Evolutionary conservation across 2,113 vertebrate genomes (phyloP).

Genomic region (Cheilinus undulatus): DNA sequence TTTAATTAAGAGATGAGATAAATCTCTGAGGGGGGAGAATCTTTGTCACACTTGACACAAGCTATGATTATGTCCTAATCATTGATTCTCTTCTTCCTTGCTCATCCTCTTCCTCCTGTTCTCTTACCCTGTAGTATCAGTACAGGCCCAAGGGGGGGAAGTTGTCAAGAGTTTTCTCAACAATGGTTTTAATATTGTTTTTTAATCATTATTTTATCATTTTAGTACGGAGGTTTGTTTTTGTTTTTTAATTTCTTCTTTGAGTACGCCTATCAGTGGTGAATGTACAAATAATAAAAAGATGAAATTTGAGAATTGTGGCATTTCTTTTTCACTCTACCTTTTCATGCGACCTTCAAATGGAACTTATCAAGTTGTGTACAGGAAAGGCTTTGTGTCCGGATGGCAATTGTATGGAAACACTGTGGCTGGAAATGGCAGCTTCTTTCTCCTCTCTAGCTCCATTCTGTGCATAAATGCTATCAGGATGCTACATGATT

Average conservation of each 20-base stretch:
- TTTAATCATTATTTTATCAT: conserved; percentile 81
- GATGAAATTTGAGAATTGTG: conserved; percentile 76
- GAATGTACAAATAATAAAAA: conserved; percentile 89
- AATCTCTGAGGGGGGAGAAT: conserved; percentile 47
- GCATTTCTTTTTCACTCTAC: conserved; percentile 12
- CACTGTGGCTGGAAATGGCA: too few species aligned
- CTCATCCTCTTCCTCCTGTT: conserved; percentile 42
- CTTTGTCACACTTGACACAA: conserved; percentile 49
- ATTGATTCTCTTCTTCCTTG: conserved; percentile 45
- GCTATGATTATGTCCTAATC: conserved; percentile 52
- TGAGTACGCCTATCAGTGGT: conserved; percentile 86
- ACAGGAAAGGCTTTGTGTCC: too few species aligned
- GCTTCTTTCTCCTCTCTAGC: too few species aligned
- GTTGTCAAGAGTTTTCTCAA: conserved; percentile 71
- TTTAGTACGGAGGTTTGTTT: conserved; percentile 81
- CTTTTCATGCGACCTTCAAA: too few species aligned
- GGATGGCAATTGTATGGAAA: too few species aligned
- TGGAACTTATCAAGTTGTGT: too few species aligned
- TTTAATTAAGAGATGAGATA: conserved; percentile 45
- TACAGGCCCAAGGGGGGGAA: conserved; percentile 64
- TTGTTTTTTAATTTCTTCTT: conserved; percentile 74
- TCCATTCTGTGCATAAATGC: too few species aligned
- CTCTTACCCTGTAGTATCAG: conserved; percentile 53
- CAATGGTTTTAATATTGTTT: conserved; percentile 77
- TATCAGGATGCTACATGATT: too few species aligned